Percentiles rank a stretch among this genome's conserved stretches.
phyloP scores from a whole-genome alignment of 2,888 invertebrate genomes.

The Limnephilus marmoratus region DNA sequence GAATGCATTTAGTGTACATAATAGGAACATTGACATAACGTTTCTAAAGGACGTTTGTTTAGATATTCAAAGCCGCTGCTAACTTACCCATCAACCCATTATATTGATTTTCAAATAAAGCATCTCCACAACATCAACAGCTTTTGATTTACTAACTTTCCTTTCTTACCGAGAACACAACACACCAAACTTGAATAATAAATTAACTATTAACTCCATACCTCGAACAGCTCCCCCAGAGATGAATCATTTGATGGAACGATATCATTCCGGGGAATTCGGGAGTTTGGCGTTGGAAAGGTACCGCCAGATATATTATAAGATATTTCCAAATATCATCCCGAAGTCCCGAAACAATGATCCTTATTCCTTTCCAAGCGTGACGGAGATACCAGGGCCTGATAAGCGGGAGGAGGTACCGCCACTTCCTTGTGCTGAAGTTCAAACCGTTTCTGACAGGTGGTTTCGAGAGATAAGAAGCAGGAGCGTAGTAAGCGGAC shows the following conservation, averaged over 20 bases:
- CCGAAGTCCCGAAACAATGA: constrained; percentile 13
- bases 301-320: neutral
- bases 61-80: neutral
- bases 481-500: neutral
- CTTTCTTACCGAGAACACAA: neutral
- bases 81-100: neutral
- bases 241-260: neutral
- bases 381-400: constrained; percentile 6
- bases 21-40: neutral
- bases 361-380: constrained; percentile 8
- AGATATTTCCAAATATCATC: constrained; percentile 5
- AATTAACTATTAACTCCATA: neutral
- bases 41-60: neutral
- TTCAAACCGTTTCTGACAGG: constrained; percentile 45
- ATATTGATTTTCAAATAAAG: neutral
- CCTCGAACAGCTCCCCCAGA: neutral
- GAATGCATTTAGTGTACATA: too few species aligned
- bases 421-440: constrained; percentile 36
- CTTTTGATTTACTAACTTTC: neutral
- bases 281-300: neutral
- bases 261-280: neutral
- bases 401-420: neutral
- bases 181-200: neutral
- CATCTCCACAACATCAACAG: neutral
- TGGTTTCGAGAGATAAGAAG: constrained; percentile 30